These are phyloP conservation scores for Etheostoma nigrum DNA, from an alignment of 2,797 vertebrate genomes.

Conservation along the genomic window DNA sequence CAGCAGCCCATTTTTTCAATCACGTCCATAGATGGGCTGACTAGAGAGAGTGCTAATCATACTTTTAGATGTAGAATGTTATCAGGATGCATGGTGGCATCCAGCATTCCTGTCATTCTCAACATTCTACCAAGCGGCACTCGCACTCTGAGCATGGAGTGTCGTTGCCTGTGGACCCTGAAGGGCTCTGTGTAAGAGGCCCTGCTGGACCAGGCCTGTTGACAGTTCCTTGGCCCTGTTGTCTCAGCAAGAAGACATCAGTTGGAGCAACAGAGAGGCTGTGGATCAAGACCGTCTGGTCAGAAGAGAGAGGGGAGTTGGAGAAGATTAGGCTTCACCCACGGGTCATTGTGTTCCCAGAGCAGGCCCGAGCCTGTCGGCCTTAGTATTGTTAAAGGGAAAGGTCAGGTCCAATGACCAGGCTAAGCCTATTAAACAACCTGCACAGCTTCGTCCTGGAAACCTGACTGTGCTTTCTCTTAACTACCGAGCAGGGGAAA, in stretches of 20 bases:
- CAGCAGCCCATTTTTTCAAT: constrained; percentile 70
- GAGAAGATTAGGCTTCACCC: constrained; percentile 97
- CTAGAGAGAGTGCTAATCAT: constrained; percentile 59
- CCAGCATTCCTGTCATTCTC: constrained; percentile 80
- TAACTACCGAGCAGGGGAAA: constrained; percentile 71
- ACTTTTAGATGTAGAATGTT: constrained; percentile 71
- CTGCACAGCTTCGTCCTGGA: constrained; percentile 73
- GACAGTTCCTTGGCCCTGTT: constrained; percentile 95
- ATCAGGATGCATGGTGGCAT: constrained; percentile 76
- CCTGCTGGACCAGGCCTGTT: constrained; percentile 89
- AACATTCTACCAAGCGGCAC: constrained; percentile 67
- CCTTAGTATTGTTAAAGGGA: constrained; percentile 92
- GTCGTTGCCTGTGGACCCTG: constrained; percentile 65
- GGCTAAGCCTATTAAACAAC: constrained; percentile 88
- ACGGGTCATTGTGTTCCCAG: constrained; percentile 93
- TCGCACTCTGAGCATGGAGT: constrained; percentile 45
- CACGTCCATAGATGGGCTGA: constrained; percentile 68
- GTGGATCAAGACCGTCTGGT: constrained; percentile 85
- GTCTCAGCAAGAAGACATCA: constrained; percentile 98
- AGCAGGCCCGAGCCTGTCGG: constrained; percentile 86
- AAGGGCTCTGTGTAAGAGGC: constrained; percentile 78
- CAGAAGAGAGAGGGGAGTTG: constrained; percentile 85
- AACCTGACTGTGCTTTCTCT: constrained; percentile 80
- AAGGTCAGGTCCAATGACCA: constrained; percentile 92
- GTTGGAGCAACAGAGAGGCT: constrained; percentile 93